Evolutionary conservation across 2,888 invertebrate species (phyloP), one percentile per base, ranked within the genome.

Genomic region (Eretmocerus hayati): DNA sequence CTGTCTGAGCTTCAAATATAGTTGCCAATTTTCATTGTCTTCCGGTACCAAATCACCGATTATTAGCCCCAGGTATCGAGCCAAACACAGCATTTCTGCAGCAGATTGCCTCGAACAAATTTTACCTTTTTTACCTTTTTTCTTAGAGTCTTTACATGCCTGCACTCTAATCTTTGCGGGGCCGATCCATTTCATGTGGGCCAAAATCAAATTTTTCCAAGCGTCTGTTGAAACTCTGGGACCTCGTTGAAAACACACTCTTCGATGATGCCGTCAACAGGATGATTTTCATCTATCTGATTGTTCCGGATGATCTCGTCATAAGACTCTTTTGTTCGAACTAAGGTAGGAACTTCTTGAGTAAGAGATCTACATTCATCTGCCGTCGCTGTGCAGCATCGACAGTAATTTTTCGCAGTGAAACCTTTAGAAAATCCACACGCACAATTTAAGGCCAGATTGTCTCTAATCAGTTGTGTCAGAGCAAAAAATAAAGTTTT

Each of bases 381-480:
- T 33, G 2, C 18, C 19, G 37, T 15, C 4, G 8, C 22, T 38
- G 8, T 11, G 13, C 39, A 31, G 38, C 13, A 4, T 26, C 16
- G 3, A 9, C 21, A 46, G 11, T n/a, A 46, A 9, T 16, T 3
- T 19, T 16, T 26, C 19, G 39, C 39, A 18, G 16, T 18, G 23
- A 46, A 39, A 46, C 31, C 33, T 33, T 39, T 9, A 20, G 35
- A 32, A 36, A 46, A 46, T 26, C 23, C 44, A 15, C 44, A 44
- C 18, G 44, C 42, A 21, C 18, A 19, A 41, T 46, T 35, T 8
- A 42, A 9, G 4, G 32, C 42, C 4, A 33, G 16, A 32, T 32
- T 42, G n/a, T 42, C 42, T 31, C 42, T 39, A 23, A 48, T 19
- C 18, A 48, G 20, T n/a, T 33, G 21, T 16, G 43, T 36, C 13